Evolutionary conservation across 1,140 invertebrate genomes (phyloP).

Genomic region (Drosophila novamexicana): DNA sequence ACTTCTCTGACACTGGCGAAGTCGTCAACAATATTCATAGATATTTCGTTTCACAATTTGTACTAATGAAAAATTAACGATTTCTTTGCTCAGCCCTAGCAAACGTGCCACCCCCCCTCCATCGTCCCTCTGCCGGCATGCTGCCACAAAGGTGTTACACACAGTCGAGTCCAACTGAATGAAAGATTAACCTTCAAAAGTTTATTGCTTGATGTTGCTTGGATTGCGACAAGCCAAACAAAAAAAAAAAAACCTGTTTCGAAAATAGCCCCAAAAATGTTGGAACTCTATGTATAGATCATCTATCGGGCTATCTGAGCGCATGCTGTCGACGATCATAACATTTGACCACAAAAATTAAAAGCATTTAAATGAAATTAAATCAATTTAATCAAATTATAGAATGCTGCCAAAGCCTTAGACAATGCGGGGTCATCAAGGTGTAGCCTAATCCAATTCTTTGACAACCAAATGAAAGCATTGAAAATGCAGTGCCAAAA

Average conservation of each 20-base stretch:
- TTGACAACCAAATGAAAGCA: background rate
- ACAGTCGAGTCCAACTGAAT: constrained; percentile 31
- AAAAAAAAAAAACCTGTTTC: constrained; percentile 40
- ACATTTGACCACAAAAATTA: background rate
- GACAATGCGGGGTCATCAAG: background rate
- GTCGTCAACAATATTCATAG: constrained; percentile 7
- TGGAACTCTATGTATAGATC: background rate
- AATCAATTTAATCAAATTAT: background rate
- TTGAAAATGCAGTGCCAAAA: background rate
- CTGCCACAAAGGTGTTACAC: constrained; percentile 20
- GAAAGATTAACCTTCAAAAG: constrained; percentile 73
- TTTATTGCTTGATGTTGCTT: constrained; percentile 22
- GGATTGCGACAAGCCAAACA: constrained; percentile 54
- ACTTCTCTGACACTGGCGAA: constrained; percentile 6
- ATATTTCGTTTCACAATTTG: constrained; percentile 33
- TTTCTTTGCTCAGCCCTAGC: background rate
- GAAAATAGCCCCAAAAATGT: constrained; percentile 30
- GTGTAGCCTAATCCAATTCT: background rate
- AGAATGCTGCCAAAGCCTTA: constrained; percentile 1
- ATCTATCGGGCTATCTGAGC: background rate
- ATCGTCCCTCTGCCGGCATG: background rate
- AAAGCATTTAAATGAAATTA: background rate
- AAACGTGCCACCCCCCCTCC: background rate
- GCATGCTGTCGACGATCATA: background rate
- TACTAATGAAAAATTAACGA: constrained; percentile 49